Base-by-base conservation (phyloP, 53 echinoderm and acorn worm genomes). In the Zoroaster sp. region DNA sequence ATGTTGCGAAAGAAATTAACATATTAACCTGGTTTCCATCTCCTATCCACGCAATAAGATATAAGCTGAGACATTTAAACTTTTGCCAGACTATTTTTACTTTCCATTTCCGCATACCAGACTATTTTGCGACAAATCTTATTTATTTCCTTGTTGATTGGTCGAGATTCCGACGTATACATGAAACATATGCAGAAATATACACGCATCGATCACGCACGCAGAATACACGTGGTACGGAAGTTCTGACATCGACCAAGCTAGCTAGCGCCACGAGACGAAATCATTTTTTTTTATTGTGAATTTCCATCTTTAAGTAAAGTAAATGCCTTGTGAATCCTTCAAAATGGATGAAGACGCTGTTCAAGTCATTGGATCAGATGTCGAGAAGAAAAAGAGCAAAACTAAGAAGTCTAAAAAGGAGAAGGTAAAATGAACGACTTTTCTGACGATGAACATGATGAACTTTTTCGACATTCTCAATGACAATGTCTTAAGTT, bases 331-430 rank as follows among this genome's bases (percentile, higher is more conserved):
- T 33, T 85, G 46, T 51, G 52, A 28, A 67, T 14, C 39, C 18
- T 13, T 13, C 11, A 85, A 42, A 85, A 85, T 85, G 85, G 85
- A 85, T 8, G 71, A 85, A 36, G 71, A 51, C 35, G 21, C 43
- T 47, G 71, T 71, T 32, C 71, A 70, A 85, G 85, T 9, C 28
- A 38, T 35, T 42, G 85, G 71, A 34, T 5, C 51, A 31, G 71
- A 49, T 71, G 85, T 71, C 70, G 70, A 85, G 51, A 71, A 45
- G 85, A 85, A 85, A 9, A 85, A 85, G 52, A 47, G 49, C 18
- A 85, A 85, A 85, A 52, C 1, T 21, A 85, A 85, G 85, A 85
- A 71, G 69, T 14, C 32, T 46, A 85, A 85, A 66, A 85, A 85
- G 71, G 45, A n/a, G 11, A 85, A 85, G 85, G 85, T 85, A 71